Percentiles rank a stretch among this genome's conserved stretches.
phyloP scores from a whole-genome alignment of 2,113 vertebrate genomes.

The Hystrix brachyura region DNA sequence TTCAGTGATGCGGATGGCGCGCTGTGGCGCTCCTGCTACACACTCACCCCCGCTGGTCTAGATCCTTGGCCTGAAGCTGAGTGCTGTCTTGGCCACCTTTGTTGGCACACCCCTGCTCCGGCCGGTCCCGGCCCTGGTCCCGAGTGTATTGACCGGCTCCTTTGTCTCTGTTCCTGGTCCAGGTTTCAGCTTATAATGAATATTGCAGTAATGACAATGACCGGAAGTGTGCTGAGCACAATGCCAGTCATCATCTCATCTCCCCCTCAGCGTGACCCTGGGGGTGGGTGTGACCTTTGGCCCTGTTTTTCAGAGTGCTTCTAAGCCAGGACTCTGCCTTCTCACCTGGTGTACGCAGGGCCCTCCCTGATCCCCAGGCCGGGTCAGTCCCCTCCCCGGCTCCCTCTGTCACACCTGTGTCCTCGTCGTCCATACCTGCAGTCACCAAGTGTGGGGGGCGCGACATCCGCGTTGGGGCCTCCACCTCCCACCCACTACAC shows the following conservation, averaged over 20 bases:
- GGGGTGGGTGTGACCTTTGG: neutral
- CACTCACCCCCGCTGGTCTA: neutral
- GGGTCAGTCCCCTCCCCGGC: too few species aligned
- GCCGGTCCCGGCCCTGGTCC: neutral
- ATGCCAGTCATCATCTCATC: neutral
- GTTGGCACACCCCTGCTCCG: accelerated
- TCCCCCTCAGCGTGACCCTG: too few species aligned
- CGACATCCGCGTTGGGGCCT: neutral
- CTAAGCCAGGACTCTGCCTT: neutral
- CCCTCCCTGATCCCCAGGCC: neutral
- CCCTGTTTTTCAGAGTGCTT: neutral
- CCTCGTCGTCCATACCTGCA: neutral
- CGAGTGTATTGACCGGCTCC: neutral
- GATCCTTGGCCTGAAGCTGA: neutral
- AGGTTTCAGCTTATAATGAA: neutral
- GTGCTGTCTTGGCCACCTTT: too few species aligned
- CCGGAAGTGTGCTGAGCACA: neutral
- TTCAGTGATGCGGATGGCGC: too few species aligned
- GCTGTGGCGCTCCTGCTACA: too few species aligned
- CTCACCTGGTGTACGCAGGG: neutral
- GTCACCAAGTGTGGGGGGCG: neutral
- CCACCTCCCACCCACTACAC: accelerated
- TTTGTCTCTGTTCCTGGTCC: neutral
- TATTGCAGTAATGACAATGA: neutral
- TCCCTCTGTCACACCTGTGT: neutral